Percentiles rank a stretch among this genome's conserved stretches.
Evolutionary conservation across 2,797 vertebrate genomes (phyloP).

Genomic region (Lagocephalus sceleratus): DNA sequence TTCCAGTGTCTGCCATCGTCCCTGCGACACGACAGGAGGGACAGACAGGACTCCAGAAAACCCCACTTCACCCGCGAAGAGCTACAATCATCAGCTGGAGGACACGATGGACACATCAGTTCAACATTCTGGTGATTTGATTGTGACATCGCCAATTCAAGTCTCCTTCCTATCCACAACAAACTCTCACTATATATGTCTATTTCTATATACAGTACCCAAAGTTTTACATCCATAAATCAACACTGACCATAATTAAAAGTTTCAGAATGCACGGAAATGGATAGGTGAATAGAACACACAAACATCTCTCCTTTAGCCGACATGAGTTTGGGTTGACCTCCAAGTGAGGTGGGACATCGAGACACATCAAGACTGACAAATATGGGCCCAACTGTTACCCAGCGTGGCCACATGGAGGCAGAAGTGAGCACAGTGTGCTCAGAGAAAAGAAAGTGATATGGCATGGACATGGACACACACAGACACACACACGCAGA

Average conservation of each 20-base stretch:
- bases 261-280: constrained; percentile 28
- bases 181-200: constrained; percentile 5
- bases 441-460: constrained; percentile 22
- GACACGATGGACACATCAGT: constrained; percentile 62
- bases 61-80: constrained; percentile 51
- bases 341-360: background rate
- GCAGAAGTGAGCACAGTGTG: constrained; percentile 40
- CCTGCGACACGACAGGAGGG: constrained; percentile 44
- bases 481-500: constrained; percentile 20
- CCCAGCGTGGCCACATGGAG: constrained; percentile 42
- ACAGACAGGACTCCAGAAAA: constrained; percentile 50
- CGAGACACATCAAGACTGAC: background rate
- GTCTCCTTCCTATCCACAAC: constrained; percentile 46
- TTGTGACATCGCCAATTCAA: constrained; percentile 73
- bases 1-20: constrained; percentile 40
- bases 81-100: constrained; percentile 72
- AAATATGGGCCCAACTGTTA: constrained; percentile 25
- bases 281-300: constrained; percentile 36
- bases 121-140: constrained; percentile 72
- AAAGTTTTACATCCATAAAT: constrained; percentile 63
- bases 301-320: constrained; percentile 14
- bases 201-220: constrained; percentile 7
- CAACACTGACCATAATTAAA: constrained; percentile 54
- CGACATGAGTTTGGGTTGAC: background rate
- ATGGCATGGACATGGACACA: too few relatives aligned